Percentiles rank a stretch among this genome's conserved stretches.
Evolutionary conservation across 1,140 invertebrate genomes (phyloP).

Genomic region (Oncopeltus fasciatus): DNA sequence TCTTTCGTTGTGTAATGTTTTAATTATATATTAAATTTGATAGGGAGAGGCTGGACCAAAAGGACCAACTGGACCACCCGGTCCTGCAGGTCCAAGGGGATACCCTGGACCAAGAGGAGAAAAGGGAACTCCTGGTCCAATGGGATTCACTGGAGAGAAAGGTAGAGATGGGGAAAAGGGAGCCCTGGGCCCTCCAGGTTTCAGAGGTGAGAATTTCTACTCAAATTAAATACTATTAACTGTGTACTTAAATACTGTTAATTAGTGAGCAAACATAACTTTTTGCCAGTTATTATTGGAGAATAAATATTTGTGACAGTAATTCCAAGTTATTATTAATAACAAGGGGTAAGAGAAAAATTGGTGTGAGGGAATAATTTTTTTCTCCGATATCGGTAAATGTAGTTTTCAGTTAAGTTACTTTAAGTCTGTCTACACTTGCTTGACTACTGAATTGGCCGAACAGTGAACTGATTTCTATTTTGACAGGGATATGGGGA

Average conservation of each 20-base stretch:
- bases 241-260: too few species aligned
- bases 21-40: too few species aligned
- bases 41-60: constrained; percentile 39
- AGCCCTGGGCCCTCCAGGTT: constrained; percentile 18
- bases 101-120: constrained; percentile 61
- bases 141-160: constrained; percentile 58
- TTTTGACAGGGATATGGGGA: too few species aligned
- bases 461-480: too few species aligned
- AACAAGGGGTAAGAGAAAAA: too few species aligned
- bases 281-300: neutral
- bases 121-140: constrained; percentile 56
- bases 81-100: constrained; percentile 56
- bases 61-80: constrained; percentile 48
- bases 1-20: too few species aligned
- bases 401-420: too few species aligned
- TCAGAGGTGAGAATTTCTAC: constrained; percentile 16
- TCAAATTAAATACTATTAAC: too few species aligned
- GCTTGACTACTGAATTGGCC: too few species aligned
- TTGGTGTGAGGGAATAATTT: too few species aligned
- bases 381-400: too few species aligned
- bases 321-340: neutral
- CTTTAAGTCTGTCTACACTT: too few species aligned
- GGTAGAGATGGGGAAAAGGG: constrained; percentile 45
- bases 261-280: neutral
- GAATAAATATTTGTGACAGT: neutral